Percentiles rank a stretch among this genome's conserved stretches.
phyloP scores from a whole-genome alignment of 2,113 vertebrate species.

The Maylandia zebra region DNA sequence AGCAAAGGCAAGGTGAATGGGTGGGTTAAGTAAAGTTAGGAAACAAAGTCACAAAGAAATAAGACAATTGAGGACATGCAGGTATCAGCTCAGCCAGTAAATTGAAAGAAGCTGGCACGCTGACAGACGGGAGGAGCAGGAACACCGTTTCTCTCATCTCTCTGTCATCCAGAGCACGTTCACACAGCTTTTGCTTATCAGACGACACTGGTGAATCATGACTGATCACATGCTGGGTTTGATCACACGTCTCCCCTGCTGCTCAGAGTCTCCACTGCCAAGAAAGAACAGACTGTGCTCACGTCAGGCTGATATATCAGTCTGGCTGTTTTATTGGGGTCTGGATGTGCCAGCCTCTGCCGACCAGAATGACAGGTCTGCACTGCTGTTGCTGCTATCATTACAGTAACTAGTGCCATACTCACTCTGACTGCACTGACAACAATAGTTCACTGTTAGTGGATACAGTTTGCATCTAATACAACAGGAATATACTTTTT shows the following conservation, averaged over 20 bases:
- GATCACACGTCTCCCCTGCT: slow-evolving; percentile 8
- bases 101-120: background rate
- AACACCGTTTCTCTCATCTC: background rate
- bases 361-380: background rate
- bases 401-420: background rate
- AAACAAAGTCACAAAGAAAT: background rate
- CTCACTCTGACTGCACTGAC: background rate
- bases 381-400: background rate
- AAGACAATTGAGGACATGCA: background rate
- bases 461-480: background rate
- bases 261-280: slow-evolving; percentile 15
- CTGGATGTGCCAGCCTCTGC: background rate
- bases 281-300: slow-evolving; percentile 45
- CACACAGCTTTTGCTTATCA: slow-evolving; percentile 24
- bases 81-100: background rate
- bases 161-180: background rate
- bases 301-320: background rate
- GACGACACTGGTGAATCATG: slow-evolving; percentile 13
- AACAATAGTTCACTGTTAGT: background rate
- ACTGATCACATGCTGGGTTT: background rate
- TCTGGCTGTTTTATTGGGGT: background rate
- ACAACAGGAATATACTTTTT: background rate
- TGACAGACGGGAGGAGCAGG: background rate
- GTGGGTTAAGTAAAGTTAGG: background rate
- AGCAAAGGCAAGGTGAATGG: background rate